Base-by-base conservation (phyloP, 2,113 vertebrate genomes). In the Saguinus imperator region DNA sequence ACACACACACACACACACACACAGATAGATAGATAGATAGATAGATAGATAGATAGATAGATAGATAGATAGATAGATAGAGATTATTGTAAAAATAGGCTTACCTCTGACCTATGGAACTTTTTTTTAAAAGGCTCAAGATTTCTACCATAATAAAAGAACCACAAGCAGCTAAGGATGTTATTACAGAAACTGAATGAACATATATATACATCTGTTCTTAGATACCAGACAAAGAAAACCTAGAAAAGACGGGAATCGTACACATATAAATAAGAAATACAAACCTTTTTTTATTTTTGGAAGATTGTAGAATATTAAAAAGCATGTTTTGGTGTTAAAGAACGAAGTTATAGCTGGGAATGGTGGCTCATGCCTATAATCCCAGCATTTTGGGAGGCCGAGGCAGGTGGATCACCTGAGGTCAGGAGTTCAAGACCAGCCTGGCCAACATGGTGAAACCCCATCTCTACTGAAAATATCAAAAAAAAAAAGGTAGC, bases 111-210 rank as follows among this genome's bases (percentile, higher is more conserved):
- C 5, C 12, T 37, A 64, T 8, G 13, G 29, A 95, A 85, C 61
- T 29, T 32, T 64, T 64, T 29, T 64, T 61, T 12, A 3, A 35
- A 87, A 94, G 29, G 45, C 20, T 85, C 55, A 81, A 76, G 25
- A 76, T 58, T 86, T 87, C 57, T 94, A 57, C 8, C 82, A 21
- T 72, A 77, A 83, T 90, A 55, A 70, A 92, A 81, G 75, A 90
- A 64, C 2, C n/a, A 93, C n/a, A 94, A 66, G 43, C 20, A 93
- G 48, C 57, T 76, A 3, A 86, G 37, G 43, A 16, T 87, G 93
- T 86, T 76, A 90, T 35, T 90, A 45, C 14, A 27, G n/a, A 45
- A 52, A 85, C 29, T 43, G 35, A 91, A 86, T 13, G 94, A 12
- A 77, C 20, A 82, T 37, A 37, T 35, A 43, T 10, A 32, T 14